Base-by-base conservation (phyloP, 2,797 vertebrate genomes). In the Myripristis murdjan region DNA sequence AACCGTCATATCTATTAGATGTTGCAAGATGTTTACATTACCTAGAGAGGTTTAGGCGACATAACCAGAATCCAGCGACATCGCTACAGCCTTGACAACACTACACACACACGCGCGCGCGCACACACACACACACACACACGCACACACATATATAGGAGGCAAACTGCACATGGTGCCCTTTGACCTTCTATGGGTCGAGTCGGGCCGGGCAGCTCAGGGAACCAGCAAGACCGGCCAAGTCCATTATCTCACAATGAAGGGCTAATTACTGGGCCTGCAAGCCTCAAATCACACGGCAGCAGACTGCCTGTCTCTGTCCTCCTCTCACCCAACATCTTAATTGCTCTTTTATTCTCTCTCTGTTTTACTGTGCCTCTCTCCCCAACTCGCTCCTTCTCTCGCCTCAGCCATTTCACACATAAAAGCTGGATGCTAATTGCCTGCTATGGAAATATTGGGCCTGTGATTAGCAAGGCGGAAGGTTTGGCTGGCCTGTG, bases 191-290 rank as follows among this genome's bases (percentile, higher is more conserved):
- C 18, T 43, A 7, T 5, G 72, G 90, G 85, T 90, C 77, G 85
- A 91, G 87, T 86, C 64, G 66, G 72, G 75, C 84, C 53, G 85
- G 81, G 83, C 88, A 73, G 90, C 90, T 90, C 81, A 37, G 77
- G 86, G 90, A 94, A 89, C 87, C 81, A 93, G 95, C 95, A 95
- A 94, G 95, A 96, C 95, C 94, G 95, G 93, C 96, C 96, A 97
- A 98, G 95, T 98, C 96, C 97, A 98, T 99, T 97, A 98, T 96
- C 97, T 96, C 95, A 96, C 97, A 98, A 97, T 97, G 96, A 98
- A 96, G 97, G 95, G 95, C 97, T 98, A 99, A 98, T 98, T 98
- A 98, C 96, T 94, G 94, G 96, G 95, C 96, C 96, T 95, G 95
- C 96, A 96, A 96, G 95, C 95, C 95, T 95, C 95, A 96, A 97